Evolutionary conservation across 2,113 vertebrate genomes (phyloP).

Genomic region (Plotosus lineatus): DNA sequence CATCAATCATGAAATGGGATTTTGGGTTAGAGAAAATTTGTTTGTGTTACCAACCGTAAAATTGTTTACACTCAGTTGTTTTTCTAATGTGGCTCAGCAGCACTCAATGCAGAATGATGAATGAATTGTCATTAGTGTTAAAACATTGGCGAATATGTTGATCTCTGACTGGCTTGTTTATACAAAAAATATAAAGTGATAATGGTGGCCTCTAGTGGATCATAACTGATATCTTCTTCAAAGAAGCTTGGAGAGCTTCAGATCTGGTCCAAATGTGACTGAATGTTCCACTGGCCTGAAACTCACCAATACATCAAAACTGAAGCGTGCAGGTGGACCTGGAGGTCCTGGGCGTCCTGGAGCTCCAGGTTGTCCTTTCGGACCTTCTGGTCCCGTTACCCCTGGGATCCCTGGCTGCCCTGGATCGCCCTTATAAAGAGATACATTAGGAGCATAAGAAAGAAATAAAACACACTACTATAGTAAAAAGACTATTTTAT

Average conservation of each 20-base stretch:
- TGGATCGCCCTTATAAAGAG: conserved; percentile 78
- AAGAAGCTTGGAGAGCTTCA: neutral
- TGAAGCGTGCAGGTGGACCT: conserved; percentile 60
- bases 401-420: conserved; percentile 80
- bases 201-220: conserved; percentile 37
- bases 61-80: neutral
- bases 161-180: neutral
- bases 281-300: neutral
- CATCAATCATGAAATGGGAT: conserved; percentile 15
- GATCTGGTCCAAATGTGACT: neutral
- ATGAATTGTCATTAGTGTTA: conserved; percentile 23
- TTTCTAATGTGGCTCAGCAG: neutral
- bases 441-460: neutral
- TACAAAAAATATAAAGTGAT: neutral
- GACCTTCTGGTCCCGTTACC: conserved; percentile 75
- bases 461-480: neutral
- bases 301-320: conserved; percentile 79
- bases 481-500: neutral
- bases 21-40: neutral
- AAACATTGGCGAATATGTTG: neutral
- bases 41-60: conserved; percentile 24
- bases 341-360: conserved; percentile 79
- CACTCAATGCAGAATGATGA: conserved; percentile 14
- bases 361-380: conserved; percentile 77
- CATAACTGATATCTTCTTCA: neutral